Evolutionary conservation across 1,140 invertebrate species (phyloP).

Genomic region (Lerema accius): DNA sequence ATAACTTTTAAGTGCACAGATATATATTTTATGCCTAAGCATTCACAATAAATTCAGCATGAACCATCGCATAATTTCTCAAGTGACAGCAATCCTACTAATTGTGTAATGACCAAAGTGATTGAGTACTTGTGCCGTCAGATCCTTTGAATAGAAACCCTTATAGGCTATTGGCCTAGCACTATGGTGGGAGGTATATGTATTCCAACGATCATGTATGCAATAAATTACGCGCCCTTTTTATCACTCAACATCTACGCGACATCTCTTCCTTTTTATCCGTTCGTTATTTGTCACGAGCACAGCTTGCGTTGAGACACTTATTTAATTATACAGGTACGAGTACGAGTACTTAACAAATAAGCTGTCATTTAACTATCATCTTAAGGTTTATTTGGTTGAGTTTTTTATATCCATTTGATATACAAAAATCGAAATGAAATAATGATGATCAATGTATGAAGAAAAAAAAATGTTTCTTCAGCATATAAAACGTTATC

Average conservation of each 20-base stretch:
- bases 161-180: constrained; percentile 31
- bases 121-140: constrained; percentile 41
- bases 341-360: too few relatives aligned
- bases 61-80: constrained; percentile 37
- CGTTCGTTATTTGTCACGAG: constrained; percentile 2
- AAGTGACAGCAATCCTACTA: constrained; percentile 46
- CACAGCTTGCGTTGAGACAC: constrained; percentile 9
- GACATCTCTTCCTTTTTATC: constrained; percentile 33
- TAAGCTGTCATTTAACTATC: too few relatives aligned
- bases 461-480: too few relatives aligned
- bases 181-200: constrained; percentile 24
- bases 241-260: constrained; percentile 37
- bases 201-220: constrained; percentile 37
- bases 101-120: constrained; percentile 51
- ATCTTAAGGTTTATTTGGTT: too few relatives aligned
- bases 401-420: too few relatives aligned
- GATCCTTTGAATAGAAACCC: constrained; percentile 29
- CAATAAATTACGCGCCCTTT: constrained; percentile 39
- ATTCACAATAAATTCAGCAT: constrained; percentile 19
- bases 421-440: too few relatives aligned
- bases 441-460: too few relatives aligned
- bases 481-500: too few relatives aligned
- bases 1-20: too few relatives aligned
- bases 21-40: constrained; percentile 5
- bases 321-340: not conserved